Conservation (phyloP, 1,140 invertebrate genomes). For the Wiebesia pumilae region DNA sequence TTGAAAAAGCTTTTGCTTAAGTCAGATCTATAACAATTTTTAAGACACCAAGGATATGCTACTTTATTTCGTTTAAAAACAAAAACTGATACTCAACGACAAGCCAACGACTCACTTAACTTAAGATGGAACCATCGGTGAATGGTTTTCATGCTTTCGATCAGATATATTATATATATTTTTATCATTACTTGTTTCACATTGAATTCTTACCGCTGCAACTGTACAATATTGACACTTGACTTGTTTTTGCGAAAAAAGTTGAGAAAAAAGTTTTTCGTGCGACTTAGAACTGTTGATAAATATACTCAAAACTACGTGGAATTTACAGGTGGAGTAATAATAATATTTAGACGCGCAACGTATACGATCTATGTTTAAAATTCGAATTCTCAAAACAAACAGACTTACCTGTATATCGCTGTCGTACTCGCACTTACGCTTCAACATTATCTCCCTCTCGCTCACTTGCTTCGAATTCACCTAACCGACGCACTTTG, state of each 20-base stretch:
- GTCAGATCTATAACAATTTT: too few relatives aligned
- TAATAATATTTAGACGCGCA: slow-evolving; percentile 13
- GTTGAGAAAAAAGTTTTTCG: background rate
- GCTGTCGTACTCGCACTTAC: background rate
- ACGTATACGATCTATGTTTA: background rate
- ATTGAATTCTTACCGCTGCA: background rate
- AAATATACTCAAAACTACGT: background rate
- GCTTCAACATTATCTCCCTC: slow-evolving; percentile 25
- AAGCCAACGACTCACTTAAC: too few relatives aligned
- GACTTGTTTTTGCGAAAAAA: background rate
- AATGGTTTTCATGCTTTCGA: too few relatives aligned
- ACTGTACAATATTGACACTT: background rate
- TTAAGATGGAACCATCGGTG: too few relatives aligned
- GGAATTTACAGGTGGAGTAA: background rate
- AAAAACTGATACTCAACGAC: too few relatives aligned
- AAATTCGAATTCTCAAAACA: background rate
- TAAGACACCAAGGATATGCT: too few relatives aligned
- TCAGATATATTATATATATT: too few relatives aligned
- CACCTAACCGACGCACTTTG: slow-evolving; percentile 13
- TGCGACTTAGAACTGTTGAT: background rate
- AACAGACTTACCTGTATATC: slow-evolving; percentile 29
- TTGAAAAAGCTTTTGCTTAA: too few relatives aligned
- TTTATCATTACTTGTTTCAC: too few relatives aligned
- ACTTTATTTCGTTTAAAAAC: too few relatives aligned
- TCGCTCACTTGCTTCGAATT: background rate